Base-by-base conservation (phyloP, 2,113 vertebrate genomes). In the Glaucomys volans region DNA sequence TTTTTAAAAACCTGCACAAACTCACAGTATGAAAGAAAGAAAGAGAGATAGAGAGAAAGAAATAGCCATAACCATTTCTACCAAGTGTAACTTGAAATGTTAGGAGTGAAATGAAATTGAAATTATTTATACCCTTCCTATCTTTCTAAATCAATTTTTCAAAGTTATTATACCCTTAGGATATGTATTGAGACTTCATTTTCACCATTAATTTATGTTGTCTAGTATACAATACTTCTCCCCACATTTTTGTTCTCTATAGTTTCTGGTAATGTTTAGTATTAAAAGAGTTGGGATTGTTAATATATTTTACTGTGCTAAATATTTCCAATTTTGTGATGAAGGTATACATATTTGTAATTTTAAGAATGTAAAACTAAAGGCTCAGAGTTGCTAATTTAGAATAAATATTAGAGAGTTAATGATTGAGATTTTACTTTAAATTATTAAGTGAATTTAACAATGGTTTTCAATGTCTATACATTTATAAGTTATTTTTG, bases 141-240 rank as follows among this genome's bases (percentile, higher is more conserved):
- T 94, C 97, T 97, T 97, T 97, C 95, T 97, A 97, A 98, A 97
- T 98, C 97, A 98, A 98, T 96, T 98, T 98, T 97, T 95, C 96
- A 96, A 97, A 98, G 90, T 97, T 98, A 97, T 95, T 86, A 95
- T 87, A 96, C 22, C 93, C 93, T 97, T 97, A 95, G 91, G 96
- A 81, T 6, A 50, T 95, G 5, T 42, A 57, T 94, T 94, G 14
- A 87, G n/a, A 0, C 20, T 74, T 90, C 76, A 50, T 94, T 98
- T 98, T 96, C 96, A 91, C 96, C 97, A 97, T 98, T 98, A 97
- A 93, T 97, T 97, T 97, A 96, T 97, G 47, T 95, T 97, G 97
- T 98, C 96, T 97, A 98, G 89, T 97, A 98, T 86, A 98, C 87
- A 97, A 92, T 96, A 97, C 95, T 98, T 87, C 97, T 97, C 95